A percentile compares a stretch with the other conserved stretches of the same genome.
Evolutionary conservation across 2,797 vertebrate genomes (phyloP).

Genomic region (Spinibarbus caldwelli): DNA sequence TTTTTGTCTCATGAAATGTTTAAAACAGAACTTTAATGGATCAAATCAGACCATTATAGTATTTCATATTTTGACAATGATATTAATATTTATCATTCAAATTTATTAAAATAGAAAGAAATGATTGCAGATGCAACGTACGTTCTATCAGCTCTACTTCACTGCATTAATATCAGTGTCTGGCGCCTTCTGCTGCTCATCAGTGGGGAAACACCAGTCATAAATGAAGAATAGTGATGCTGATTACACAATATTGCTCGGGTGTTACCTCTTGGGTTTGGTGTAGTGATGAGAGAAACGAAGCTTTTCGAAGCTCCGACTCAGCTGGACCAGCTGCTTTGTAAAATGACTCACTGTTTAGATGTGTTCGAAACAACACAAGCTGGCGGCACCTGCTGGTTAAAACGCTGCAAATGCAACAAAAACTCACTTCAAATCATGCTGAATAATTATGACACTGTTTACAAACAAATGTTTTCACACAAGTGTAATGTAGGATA

Average conservation of each 20-base stretch:
- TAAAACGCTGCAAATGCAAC: not conserved
- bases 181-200: not conserved
- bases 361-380: too few relatives aligned
- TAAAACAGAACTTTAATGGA: not conserved
- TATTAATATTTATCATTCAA: not conserved
- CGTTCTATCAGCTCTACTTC: not conserved
- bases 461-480: too few relatives aligned
- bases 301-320: not conserved
- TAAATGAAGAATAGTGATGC: too few relatives aligned
- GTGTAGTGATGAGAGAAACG: not conserved
- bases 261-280: not conserved
- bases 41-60: not conserved
- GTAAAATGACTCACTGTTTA: not conserved
- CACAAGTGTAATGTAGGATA: too few relatives aligned
- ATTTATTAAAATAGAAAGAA: not conserved
- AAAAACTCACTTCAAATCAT: too few relatives aligned
- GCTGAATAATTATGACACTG: too few relatives aligned
- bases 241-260: too few relatives aligned
- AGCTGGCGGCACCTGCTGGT: not conserved
- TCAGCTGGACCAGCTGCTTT: not conserved
- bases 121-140: not conserved
- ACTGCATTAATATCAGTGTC: not conserved
- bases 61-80: not conserved
- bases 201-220: too few relatives aligned
- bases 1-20: not conserved